These are phyloP conservation scores for Actinemys pallida DNA, from an alignment of 2,113 vertebrate genomes.

Conservation along the genomic window DNA sequence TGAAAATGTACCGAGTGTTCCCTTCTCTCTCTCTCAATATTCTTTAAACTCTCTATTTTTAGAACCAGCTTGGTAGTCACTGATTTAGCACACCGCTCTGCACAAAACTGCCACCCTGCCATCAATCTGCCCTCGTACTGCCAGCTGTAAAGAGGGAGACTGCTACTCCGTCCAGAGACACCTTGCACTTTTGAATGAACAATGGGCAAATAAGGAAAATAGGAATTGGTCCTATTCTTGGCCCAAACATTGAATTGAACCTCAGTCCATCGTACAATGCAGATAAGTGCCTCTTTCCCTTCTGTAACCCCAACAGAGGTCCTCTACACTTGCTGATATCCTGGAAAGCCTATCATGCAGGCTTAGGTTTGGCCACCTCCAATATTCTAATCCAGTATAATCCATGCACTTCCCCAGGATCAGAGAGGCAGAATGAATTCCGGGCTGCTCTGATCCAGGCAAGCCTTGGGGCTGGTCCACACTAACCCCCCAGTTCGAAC, in stretches of 20 bases:
- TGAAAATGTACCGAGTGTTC: background rate
- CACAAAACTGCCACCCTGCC: slow-evolving; percentile 20
- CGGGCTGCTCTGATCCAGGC: slow-evolving; percentile 3
- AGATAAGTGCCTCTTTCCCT: background rate
- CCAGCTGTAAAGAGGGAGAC: background rate
- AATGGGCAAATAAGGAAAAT: background rate
- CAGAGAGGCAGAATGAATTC: background rate
- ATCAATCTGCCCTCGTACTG: slow-evolving; percentile 3
- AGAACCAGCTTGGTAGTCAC: slow-evolving; percentile 2
- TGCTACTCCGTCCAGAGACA: background rate
- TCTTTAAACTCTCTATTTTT: slow-evolving; percentile 24
- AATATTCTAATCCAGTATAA: background rate
- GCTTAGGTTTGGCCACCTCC: background rate
- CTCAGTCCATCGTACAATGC: rapidly evolving
- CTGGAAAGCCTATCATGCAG: background rate
- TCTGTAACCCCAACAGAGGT: background rate
- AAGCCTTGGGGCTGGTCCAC: background rate
- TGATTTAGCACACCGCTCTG: slow-evolving; percentile 25
- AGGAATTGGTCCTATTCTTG: background rate
- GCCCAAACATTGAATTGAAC: background rate
- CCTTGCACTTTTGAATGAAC: background rate
- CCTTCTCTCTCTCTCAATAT: background rate
- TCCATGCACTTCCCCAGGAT: background rate
- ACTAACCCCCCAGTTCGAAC: too few species aligned
- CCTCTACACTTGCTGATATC: background rate